These are phyloP conservation scores for Gadus chalcogrammus DNA, from an alignment of 2,113 vertebrate genomes.

Conservation along the genomic window DNA sequence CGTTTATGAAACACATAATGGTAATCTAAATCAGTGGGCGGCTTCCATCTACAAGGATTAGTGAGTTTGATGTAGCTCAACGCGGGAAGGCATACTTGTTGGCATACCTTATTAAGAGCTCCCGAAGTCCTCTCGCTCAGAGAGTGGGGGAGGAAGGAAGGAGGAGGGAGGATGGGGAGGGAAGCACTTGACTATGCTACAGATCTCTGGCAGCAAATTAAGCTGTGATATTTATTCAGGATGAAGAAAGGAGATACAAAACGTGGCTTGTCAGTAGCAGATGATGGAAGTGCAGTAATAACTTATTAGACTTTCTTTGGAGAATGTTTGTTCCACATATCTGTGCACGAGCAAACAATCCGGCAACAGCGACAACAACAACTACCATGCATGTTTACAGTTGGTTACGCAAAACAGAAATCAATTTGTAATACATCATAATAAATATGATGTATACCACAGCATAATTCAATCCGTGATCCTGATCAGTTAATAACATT, in stretches of 20 bases:
- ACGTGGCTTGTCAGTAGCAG: slow-evolving; percentile 40
- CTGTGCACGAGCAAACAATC: too few species aligned
- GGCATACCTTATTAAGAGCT: slow-evolving; percentile 68
- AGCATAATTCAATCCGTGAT: too few species aligned
- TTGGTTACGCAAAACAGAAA: too few species aligned
- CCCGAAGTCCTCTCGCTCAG: slow-evolving; percentile 66
- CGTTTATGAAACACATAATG: slow-evolving; percentile 76
- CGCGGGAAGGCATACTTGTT: slow-evolving; percentile 66
- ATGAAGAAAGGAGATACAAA: slow-evolving; percentile 39
- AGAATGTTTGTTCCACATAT: too few species aligned
- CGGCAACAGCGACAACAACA: too few species aligned
- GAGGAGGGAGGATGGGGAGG: slow-evolving; percentile 22
- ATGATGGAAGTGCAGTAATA: too few species aligned
- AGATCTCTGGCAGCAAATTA: slow-evolving; percentile 70
- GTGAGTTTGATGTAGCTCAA: slow-evolving; percentile 70
- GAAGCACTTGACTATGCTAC: slow-evolving; percentile 51
- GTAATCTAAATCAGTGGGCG: slow-evolving; percentile 73
- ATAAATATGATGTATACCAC: too few species aligned
- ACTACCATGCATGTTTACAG: too few species aligned
- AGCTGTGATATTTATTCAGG: slow-evolving; percentile 61
- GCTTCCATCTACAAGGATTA: slow-evolving; percentile 72
- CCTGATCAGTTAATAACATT: too few species aligned
- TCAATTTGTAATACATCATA: too few species aligned
- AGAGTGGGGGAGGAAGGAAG: slow-evolving; percentile 30
- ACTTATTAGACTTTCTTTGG: too few species aligned